A percentile compares a stretch with the other conserved stretches of the same genome.
These are phyloP conservation scores for Oegoconia quadripuncta DNA, from an alignment of 2,888 invertebrate species.

Conservation along the genomic window DNA sequence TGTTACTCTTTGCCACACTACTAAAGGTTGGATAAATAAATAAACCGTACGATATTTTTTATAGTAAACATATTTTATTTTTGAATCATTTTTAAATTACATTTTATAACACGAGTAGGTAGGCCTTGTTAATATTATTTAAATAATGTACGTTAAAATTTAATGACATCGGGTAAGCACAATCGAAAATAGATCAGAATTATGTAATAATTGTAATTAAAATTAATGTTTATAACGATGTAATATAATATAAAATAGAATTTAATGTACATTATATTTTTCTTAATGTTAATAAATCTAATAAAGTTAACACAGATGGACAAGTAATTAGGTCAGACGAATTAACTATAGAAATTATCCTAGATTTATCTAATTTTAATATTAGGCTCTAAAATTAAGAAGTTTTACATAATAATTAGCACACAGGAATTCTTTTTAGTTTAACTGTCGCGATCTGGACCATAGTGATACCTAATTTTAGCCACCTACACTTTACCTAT, in stretches of 20 bases:
- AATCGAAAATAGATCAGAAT: slow-evolving; percentile 55
- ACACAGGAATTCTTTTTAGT: slow-evolving; percentile 14
- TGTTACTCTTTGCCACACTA: slow-evolving; percentile 6
- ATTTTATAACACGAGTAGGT: slow-evolving; percentile 55
- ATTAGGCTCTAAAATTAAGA: slow-evolving; percentile 63
- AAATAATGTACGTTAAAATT: slow-evolving; percentile 59
- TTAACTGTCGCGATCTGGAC: slow-evolving; percentile 40
- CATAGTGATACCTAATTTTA: slow-evolving; percentile 39
- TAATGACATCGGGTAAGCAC: slow-evolving; percentile 53
- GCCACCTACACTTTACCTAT: slow-evolving; percentile 36
- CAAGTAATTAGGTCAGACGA: slow-evolving; percentile 38
- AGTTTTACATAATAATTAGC: slow-evolving; percentile 41
- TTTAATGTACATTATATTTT: slow-evolving; percentile 58
- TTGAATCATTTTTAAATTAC: slow-evolving; percentile 61
- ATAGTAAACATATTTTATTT: slow-evolving; percentile 52
- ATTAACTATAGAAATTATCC: slow-evolving; percentile 36
- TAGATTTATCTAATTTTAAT: slow-evolving; percentile 39
- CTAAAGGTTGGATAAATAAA: slow-evolving; percentile 13
- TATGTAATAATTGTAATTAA: slow-evolving; percentile 61
- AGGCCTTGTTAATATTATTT: slow-evolving; percentile 57
- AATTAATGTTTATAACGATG: slow-evolving; percentile 56
- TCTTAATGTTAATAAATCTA: slow-evolving; percentile 46
- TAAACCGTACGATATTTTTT: slow-evolving; percentile 37
- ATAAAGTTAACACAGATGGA: slow-evolving; percentile 40
- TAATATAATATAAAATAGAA: slow-evolving; percentile 66